Base-by-base conservation (phyloP, 1,140 invertebrate species). In the Meteorus sp. region DNA sequence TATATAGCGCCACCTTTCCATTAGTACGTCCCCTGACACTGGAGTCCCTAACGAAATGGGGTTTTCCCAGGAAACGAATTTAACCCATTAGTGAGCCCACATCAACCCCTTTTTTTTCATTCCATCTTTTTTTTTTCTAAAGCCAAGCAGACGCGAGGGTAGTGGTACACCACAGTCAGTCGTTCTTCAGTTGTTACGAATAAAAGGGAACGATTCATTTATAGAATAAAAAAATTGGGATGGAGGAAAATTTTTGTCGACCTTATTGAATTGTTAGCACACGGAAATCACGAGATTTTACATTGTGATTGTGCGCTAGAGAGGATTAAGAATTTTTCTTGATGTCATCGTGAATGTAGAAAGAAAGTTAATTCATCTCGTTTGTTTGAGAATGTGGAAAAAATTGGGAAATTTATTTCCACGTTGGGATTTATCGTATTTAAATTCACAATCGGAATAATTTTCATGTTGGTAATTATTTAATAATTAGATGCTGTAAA, bases 1-100 rank as follows among this genome's bases (percentile, higher is more conserved):
- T 66, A 60, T 48, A 60, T 61, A 65, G 65, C 59, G 63, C 69
- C 70, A 67, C 62, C 69, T 64, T 70, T 71, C 62, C 60, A 66
- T 64, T 70, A 69, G 69, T 62, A 57, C 47, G 37, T 65, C 54
- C 60, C 55, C 60, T 37, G 47, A 61, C 51, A 61, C 33, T 19
- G 54, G 33, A 61, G 41, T 64, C 45, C 56, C 54, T 37, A 61
- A 52, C 58, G 37, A 67, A 67, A 64, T 62, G 62, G 55, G 29
- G 56, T 57, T 63, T 66, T 63, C 58, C 44, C 41, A 54, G 52
- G 62, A 55, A 66, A 67, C 59, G 61, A 70, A 70, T 72, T 68
- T 65, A 66, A 60, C 58, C 61, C 56, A 62, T 62, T 63, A 63
- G 45, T 51, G 35, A 35, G 15, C 37, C 48, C 53, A 19, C 56